phyloP scores from a whole-genome alignment of 2,888 invertebrate genomes.

The Drosophila fungiperda region DNA sequence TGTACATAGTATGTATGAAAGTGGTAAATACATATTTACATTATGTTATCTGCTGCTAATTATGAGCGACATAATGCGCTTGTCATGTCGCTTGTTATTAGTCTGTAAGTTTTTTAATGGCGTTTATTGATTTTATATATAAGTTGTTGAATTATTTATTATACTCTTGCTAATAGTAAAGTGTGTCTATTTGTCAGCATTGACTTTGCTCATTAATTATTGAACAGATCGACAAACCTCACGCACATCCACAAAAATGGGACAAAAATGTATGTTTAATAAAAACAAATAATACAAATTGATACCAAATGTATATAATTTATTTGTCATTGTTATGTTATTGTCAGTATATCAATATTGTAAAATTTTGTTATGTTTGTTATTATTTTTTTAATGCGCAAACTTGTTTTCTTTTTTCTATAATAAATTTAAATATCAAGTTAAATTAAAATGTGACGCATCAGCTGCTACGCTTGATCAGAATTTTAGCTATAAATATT shows the following conservation, averaged over 20 bases:
- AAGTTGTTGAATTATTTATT: conserved; percentile 38
- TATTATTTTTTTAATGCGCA: not conserved
- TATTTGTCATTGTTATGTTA: not conserved
- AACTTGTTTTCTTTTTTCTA: not conserved
- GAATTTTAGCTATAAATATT: conserved; percentile 8
- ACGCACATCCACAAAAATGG: not conserved
- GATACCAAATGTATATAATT: not conserved
- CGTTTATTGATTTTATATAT: conserved; percentile 36
- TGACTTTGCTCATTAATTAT: conserved; percentile 17
- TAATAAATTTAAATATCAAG: not conserved
- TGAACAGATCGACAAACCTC: not conserved
- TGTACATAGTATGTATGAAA: not conserved
- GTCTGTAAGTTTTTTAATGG: conserved; percentile 20
- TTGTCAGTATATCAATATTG: not conserved
- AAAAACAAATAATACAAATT: conserved; percentile 1
- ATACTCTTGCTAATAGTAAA: conserved; percentile 19
- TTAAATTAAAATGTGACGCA: not conserved
- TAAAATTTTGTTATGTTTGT: not conserved
- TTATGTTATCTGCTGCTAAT: conserved; percentile 42
- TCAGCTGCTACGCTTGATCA: not conserved
- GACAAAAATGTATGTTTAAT: not conserved
- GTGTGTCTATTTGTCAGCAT: conserved; percentile 24
- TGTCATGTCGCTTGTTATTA: conserved; percentile 42
- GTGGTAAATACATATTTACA: conserved; percentile 11
- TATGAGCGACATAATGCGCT: conserved; percentile 56